A percentile compares a stretch with the other conserved stretches of the same genome.
phyloP scores from a whole-genome alignment of 1,140 invertebrate genomes.

The Aphaenogaster ashmeadi region DNA sequence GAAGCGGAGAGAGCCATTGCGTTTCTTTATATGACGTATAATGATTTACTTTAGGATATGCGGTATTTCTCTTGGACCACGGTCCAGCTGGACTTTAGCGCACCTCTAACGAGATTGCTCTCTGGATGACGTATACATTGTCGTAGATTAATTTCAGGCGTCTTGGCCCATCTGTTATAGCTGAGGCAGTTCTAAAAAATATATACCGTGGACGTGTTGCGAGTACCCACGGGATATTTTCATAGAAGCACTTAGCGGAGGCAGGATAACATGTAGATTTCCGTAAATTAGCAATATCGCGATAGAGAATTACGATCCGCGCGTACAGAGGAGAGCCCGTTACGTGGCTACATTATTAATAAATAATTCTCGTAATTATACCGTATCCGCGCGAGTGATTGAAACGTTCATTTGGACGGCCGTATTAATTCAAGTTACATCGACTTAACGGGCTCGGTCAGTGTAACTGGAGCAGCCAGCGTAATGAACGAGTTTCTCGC shows the following conservation, averaged over 20 bases:
- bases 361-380: constrained; percentile 39
- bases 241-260: not conserved
- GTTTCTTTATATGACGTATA: not conserved
- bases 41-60: not conserved
- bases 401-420: constrained; percentile 38
- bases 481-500: constrained; percentile 55
- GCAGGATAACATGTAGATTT: not conserved
- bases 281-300: constrained; percentile 25
- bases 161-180: constrained; percentile 12
- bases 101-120: not conserved
- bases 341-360: constrained; percentile 31
- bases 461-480: constrained; percentile 34
- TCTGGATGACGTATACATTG: not conserved
- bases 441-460: constrained; percentile 39
- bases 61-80: not conserved
- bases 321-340: not conserved
- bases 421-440: constrained; percentile 51
- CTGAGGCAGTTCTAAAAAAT: constrained; percentile 28
- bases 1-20: not conserved
- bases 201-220: not conserved
- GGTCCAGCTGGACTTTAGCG: not conserved
- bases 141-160: constrained; percentile 15
- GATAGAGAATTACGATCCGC: not conserved
- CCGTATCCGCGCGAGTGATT: constrained; percentile 3
- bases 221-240: constrained; percentile 16